Conservation (phyloP, 2,888 invertebrate genomes). For the Hydrotaea cyrtoneurina region DNA sequence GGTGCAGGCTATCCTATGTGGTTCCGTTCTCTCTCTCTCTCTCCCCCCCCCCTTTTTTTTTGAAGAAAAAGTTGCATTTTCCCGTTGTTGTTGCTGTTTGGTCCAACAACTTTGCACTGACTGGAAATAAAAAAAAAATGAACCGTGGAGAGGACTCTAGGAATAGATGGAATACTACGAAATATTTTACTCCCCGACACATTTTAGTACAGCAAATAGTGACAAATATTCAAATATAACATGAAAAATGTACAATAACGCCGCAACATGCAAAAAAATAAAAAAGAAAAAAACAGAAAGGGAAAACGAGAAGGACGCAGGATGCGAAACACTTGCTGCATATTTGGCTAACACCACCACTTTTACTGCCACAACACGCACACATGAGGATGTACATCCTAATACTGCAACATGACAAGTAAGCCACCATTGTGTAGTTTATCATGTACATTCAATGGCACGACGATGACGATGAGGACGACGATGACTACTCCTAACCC, state of each 20-base stretch:
- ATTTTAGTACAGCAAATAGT: slow-evolving; percentile 37
- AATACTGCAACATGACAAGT: slow-evolving; percentile 61
- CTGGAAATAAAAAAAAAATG: background rate
- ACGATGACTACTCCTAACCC: background rate
- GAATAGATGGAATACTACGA: slow-evolving; percentile 10
- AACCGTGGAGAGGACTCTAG: background rate
- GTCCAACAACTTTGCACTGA: background rate
- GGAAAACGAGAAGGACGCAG: background rate
- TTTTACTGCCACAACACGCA: background rate
- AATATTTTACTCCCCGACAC: slow-evolving; percentile 12
- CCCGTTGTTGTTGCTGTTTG: too few species aligned
- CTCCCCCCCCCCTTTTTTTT: too few species aligned
- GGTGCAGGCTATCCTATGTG: too few species aligned
- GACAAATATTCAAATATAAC: slow-evolving; percentile 62
- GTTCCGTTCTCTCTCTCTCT: too few species aligned
- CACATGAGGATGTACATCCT: background rate
- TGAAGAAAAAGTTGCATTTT: too few species aligned
- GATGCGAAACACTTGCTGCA: slow-evolving; percentile 62
- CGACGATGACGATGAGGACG: too few species aligned
- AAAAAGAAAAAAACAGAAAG: slow-evolving; percentile 15
- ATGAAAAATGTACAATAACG: slow-evolving; percentile 53
- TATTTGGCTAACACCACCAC: slow-evolving; percentile 65
- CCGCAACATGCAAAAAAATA: slow-evolving; percentile 6
- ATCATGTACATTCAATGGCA: slow-evolving; percentile 54
- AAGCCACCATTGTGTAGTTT: slow-evolving; percentile 63